A percentile compares a stretch with the other conserved stretches of the same genome.
phyloP scores from a whole-genome alignment of 2,113 vertebrate genomes.

The Zapornia atra region DNA sequence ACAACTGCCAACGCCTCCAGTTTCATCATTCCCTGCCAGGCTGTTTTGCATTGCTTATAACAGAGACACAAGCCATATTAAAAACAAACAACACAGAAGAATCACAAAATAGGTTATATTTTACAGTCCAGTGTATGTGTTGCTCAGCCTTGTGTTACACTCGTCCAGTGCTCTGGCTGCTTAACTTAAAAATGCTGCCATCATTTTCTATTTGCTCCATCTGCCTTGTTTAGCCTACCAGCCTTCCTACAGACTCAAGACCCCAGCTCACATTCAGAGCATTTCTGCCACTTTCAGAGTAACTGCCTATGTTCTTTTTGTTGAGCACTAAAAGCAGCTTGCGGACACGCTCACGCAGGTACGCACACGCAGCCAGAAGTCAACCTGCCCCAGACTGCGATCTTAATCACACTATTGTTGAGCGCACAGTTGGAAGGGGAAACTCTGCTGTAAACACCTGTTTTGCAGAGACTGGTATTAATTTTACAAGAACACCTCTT shows the following conservation, averaged over 20 bases:
- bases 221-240: neutral
- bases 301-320: neutral
- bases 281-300: neutral
- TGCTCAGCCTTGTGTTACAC: neutral
- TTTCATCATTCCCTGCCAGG: neutral
- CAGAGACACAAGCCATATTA: neutral
- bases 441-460: slow-evolving; percentile 40
- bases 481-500: neutral
- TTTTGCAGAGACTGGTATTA: slow-evolving; percentile 11
- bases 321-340: neutral
- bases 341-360: neutral
- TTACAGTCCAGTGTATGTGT: neutral
- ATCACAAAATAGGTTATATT: neutral
- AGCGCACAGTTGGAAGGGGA: neutral
- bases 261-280: neutral
- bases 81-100: neutral
- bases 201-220: neutral
- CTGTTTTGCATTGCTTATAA: neutral
- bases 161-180: neutral
- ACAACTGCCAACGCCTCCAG: neutral
- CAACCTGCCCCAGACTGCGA: slow-evolving; percentile 41
- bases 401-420: slow-evolving; percentile 40
- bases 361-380: slow-evolving; percentile 18
- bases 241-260: neutral
- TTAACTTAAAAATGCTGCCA: neutral